Evolutionary conservation across 2,888 invertebrate genomes (phyloP), one percentile per base, ranked within the genome.

Genomic region (Abrostola triplasia): DNA sequence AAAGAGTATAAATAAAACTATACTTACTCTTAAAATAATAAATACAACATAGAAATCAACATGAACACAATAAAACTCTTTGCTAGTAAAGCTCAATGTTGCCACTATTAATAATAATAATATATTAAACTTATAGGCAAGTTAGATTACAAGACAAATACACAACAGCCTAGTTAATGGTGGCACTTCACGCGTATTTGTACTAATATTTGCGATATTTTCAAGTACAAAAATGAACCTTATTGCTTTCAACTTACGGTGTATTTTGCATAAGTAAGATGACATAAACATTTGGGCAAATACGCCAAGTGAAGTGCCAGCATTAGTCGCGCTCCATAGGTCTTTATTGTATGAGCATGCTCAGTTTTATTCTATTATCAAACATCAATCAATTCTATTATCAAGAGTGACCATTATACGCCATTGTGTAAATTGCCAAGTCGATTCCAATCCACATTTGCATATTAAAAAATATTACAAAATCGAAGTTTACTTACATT

Each of bases 51-150:
- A 57, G 24, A 66, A 62, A 50, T 61, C 62, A 75, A 63, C 58
- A 56, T 78, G 72, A 80, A 78, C 72, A 77, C 62, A 79, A 42
- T 53, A 37, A 44, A 59, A 59, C 63, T 76, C 71, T 65, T 65
- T 58, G 13, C n/a, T 65, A 59, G 13, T 71, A 56, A 59, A 61
- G 37, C 38, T 59, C 36, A 38, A 24, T 13, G 8, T 8, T 35
- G 7, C 10, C 13, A 37, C 8, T 11, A 24, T 63, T 49, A n/a
- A n/a, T n/a, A n/a, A n/a, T 55, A 9, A 50, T 44, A 9, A 62
- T 50, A 5, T 36, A 40, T 8, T 50, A 42, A 49, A 41, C 49
- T 36, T 38, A n/a, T 60, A 41, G 55, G 47, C 69, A 73, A 73
- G 49, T 10, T 35, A n/a, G n/a, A 37, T 36, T 11, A 49, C 35